Base-by-base conservation (phyloP, 1,140 invertebrate genomes). In the Lanistes nyassanus region DNA sequence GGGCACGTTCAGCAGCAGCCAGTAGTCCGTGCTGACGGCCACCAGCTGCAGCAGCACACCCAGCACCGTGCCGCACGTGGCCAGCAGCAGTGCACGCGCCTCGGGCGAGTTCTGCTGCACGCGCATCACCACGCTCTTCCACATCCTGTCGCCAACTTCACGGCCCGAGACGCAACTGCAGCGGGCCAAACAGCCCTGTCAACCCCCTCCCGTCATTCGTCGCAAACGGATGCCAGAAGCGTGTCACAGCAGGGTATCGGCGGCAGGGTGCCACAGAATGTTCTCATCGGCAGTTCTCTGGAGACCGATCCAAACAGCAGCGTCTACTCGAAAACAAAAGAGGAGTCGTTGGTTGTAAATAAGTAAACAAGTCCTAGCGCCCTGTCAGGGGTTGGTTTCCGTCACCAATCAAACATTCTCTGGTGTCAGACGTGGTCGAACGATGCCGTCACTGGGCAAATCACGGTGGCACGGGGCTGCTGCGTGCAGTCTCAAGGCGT, bases 11-110 rank as follows among this genome's bases (percentile, higher is more conserved):
- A 82, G n/a, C 55, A 78, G 72, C 23, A 82, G 53, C 81, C 81
- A 82, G 62, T 75, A 72, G 39, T 77, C 71, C 19, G 81, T 80
- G 62, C 76, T 78, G 21, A 82, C 78, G 39, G 81, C 81, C 42
- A 80, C 68, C 26, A 82, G 42, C 69, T 82, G 81, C 19, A 82
- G 76, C 26, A 82, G 64, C 16, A 78, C 75, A 26, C 76, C 78
- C 26, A 82, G 53, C 37, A 80, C 21, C 6, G 81, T 82, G 29
- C 37, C 64, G 5, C 51, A 73, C 0, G 81, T 82, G 55, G 76
- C 76, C 23, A 58, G 72, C 16, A 78, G 42, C 21, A 80, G 65
- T 7, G 68, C 19, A n/a, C 65, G 36, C 37, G 68, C 60, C 39
- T 80, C 79, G 0, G 31, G 69, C 0, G 34, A 58, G 23, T 56